Evolutionary conservation across 2,113 vertebrate genomes (phyloP).

Genomic region (Plestiodon gilberti): DNA sequence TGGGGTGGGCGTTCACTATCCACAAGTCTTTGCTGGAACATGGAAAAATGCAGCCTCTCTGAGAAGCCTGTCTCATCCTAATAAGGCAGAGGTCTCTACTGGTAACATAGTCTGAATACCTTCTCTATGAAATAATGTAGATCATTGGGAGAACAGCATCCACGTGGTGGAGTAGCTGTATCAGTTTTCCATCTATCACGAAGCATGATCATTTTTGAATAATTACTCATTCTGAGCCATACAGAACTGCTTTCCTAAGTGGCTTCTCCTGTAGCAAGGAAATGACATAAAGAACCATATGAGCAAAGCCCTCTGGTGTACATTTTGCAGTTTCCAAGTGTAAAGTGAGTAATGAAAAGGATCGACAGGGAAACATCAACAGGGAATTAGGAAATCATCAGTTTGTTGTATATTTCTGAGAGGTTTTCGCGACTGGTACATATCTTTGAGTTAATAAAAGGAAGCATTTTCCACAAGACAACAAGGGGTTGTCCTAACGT

Average conservation of each 20-base stretch:
- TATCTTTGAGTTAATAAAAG: too few relatives aligned
- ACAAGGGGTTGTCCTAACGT: too few relatives aligned
- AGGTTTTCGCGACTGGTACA: too few relatives aligned
- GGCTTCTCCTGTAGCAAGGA: background rate
- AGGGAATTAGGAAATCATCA: too few relatives aligned
- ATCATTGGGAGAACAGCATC: conserved; percentile 21
- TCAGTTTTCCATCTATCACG: conserved; percentile 43
- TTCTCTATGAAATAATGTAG: conserved; percentile 58
- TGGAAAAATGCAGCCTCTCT: background rate
- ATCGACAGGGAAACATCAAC: too few relatives aligned
- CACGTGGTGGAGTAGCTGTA: background rate
- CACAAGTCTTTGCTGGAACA: conserved; percentile 20
- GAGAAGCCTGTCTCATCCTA: conserved; percentile 48
- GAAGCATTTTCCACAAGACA: too few relatives aligned
- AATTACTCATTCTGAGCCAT: conserved; percentile 11
- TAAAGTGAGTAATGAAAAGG: background rate
- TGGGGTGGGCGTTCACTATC: conserved; percentile 18
- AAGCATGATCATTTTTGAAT: conserved; percentile 24
- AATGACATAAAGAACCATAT: conserved; percentile 28
- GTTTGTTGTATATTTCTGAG: too few relatives aligned
- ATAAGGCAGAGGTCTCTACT: conserved; percentile 62
- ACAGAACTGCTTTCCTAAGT: conserved; percentile 7
- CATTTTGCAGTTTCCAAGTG: conserved; percentile 26
- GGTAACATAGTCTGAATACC: conserved; percentile 56
- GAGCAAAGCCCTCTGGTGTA: conserved; percentile 33